Base-by-base conservation (phyloP, 2,888 invertebrate genomes). In the Tenthredo amoena region DNA sequence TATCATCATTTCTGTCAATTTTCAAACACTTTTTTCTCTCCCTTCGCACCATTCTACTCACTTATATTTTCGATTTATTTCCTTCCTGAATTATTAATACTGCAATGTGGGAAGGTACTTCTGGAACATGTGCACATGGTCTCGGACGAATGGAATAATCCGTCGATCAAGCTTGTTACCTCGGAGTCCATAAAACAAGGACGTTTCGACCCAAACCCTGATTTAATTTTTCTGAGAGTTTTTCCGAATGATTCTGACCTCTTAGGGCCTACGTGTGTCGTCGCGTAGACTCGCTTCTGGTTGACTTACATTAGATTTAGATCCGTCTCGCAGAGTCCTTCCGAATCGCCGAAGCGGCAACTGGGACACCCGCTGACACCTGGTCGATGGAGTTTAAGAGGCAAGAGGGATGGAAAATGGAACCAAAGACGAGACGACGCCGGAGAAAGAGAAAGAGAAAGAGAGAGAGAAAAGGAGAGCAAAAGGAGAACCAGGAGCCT, bases 141-240 rank as follows among this genome's bases (percentile, higher is more conserved):
- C 2, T 26, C 0, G 2, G 12, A 62, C 26, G 62, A 62, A 62
- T n/a, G 62, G 26, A 62, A 26, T 7, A 62, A 21, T 62, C 62
- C 62, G 9, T 62, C 21, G 26, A 26, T 62, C 26, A 26, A 10
- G 62, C 26, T 21, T 26, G 26, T 12, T 12, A 62, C 21, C 62
- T 62, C 2, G 10, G 12, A 26, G 62, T 55, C 55, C 55, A n/a
- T 55, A 7, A 62, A 68, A 68, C 31, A 34, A 34, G 34, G 79
- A 85, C 65, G 83, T 65, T 58, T 81, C 62, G 47, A 62, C 26
- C 65, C 15, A 21, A 74, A 31, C 47, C 9, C 31, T 62, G 50
- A 50, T 31, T 87, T 87, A 85, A 31, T 65, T 85, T 86, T 81
- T 85, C 83, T 76, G 82, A 85, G 86, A 87, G 83, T 87, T 84